phyloP scores from a whole-genome alignment of 2,888 invertebrate genomes.

The Orthonychiurus folsomi region DNA sequence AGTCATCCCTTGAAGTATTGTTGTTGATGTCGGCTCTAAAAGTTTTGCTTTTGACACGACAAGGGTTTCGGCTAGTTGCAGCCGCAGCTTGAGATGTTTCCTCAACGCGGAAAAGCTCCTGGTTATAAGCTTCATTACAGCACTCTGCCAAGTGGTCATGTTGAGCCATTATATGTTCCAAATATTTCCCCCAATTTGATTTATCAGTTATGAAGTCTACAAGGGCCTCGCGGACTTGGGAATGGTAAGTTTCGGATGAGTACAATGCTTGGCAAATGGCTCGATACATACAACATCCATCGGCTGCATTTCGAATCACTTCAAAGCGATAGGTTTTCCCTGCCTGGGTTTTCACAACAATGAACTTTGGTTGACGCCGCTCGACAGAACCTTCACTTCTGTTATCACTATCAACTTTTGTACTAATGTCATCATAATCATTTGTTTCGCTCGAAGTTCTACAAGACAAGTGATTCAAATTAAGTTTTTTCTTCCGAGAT shows the following conservation, averaged over 20 bases:
- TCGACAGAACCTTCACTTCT: too few relatives aligned
- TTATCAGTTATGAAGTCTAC: slow-evolving; percentile 3
- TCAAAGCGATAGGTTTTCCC: background rate
- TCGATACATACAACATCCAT: slow-evolving; percentile 7
- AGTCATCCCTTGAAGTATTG: background rate
- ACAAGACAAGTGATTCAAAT: too few relatives aligned
- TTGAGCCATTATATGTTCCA: background rate
- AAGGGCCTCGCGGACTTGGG: background rate
- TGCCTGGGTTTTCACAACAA: background rate
- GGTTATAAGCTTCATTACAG: too few relatives aligned
- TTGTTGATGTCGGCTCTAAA: background rate
- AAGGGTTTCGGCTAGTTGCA: background rate
- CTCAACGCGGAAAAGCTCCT: too few relatives aligned
- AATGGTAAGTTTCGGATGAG: background rate
- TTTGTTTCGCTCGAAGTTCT: too few relatives aligned
- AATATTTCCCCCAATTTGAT: background rate
- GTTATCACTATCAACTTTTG: too few relatives aligned
- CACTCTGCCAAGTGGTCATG: slow-evolving; percentile 5
- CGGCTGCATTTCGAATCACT: slow-evolving; percentile 6
- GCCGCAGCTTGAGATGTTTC: background rate
- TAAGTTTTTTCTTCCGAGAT: too few relatives aligned
- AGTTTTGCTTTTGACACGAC: background rate
- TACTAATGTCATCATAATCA: too few relatives aligned
- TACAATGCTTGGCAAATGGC: slow-evolving; percentile 1
- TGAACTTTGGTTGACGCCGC: background rate